These are phyloP conservation scores for Sarotherodon lohbergeri DNA, from an alignment of 2,113 vertebrate species.

Conservation along the genomic window DNA sequence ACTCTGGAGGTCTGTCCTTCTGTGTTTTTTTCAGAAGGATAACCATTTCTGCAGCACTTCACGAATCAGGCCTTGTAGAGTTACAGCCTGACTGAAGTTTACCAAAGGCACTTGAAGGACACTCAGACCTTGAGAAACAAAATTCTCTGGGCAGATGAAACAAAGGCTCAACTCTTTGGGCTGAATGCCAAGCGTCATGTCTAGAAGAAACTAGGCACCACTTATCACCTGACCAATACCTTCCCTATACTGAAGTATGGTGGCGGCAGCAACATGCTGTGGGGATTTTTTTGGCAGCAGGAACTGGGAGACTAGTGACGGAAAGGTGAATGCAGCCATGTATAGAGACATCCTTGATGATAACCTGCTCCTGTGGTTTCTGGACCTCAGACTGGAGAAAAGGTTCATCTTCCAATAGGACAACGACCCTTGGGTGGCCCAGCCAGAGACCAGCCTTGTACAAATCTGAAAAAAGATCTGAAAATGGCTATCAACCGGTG, in stretches of 20 bases:
- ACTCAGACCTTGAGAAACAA: not conserved
- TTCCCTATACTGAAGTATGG: not conserved
- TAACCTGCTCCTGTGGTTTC: not conserved
- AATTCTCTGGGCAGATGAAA: not conserved
- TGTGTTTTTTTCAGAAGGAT: fast-evolving
- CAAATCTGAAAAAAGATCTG: not conserved
- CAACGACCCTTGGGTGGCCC: not conserved
- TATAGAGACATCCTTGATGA: not conserved
- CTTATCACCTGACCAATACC: not conserved
- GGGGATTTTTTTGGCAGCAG: fast-evolving
- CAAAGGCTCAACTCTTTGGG: not conserved
- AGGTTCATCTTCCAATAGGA: not conserved
- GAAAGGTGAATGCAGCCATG: not conserved
- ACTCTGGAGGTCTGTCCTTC: not conserved
- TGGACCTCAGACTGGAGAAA: not conserved
- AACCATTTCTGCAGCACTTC: not conserved
- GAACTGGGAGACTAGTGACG: not conserved
- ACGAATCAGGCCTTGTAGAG: not conserved
- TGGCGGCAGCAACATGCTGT: not conserved
- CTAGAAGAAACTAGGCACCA: not conserved
- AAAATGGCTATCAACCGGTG: fast-evolving
- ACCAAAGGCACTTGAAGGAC: not conserved
- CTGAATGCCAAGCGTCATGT: not conserved
- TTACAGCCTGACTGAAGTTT: not conserved
- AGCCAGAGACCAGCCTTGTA: not conserved